Conservation (phyloP, 2,113 vertebrate genomes). For the Microcebus jonahi region DNA sequence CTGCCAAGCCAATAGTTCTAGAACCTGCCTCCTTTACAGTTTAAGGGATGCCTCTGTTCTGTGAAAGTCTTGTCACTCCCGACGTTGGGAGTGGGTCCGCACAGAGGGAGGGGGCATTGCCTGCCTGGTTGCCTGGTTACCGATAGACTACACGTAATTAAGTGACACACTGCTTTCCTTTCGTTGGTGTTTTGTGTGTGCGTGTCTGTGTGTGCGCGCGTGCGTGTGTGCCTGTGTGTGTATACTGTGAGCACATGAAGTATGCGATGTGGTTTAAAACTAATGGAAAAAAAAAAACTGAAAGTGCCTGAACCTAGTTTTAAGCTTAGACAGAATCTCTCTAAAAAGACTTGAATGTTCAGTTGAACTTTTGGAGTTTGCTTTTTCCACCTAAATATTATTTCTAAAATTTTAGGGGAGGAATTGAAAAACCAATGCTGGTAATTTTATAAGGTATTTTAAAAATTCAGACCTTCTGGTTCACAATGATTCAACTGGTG, state of each 20-base stretch:
- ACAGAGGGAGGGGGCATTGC: slow-evolving; percentile 73
- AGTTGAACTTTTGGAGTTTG: slow-evolving; percentile 91
- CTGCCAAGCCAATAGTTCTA: slow-evolving; percentile 96
- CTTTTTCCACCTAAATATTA: slow-evolving; percentile 90
- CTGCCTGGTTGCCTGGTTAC: slow-evolving; percentile 89
- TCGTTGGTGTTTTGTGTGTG: slow-evolving; percentile 45
- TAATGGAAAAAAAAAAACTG: slow-evolving; percentile 89
- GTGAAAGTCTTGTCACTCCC: slow-evolving; percentile 84
- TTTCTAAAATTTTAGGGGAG: slow-evolving; percentile 76
- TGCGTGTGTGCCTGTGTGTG: slow-evolving; percentile 30
- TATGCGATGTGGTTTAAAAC: slow-evolving; percentile 89
- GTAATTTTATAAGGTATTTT: slow-evolving; percentile 79
- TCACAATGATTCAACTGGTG: slow-evolving; percentile 70
- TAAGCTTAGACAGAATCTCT: slow-evolving; percentile 93
- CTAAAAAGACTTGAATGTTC: slow-evolving; percentile 98
- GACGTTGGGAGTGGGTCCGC: slow-evolving; percentile 82
- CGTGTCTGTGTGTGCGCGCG: slow-evolving; percentile 47
- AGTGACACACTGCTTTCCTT: slow-evolving; percentile 86
- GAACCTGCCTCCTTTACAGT: slow-evolving; percentile 90
- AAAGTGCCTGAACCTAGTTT: slow-evolving; percentile 99
- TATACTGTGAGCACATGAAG: slow-evolving; percentile 82
- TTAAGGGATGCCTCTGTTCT: slow-evolving; percentile 83
- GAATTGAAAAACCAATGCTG: slow-evolving; percentile 73
- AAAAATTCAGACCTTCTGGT: slow-evolving; percentile 66
- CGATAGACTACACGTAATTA: slow-evolving; percentile 79